Conservation (phyloP, 2,797 vertebrate genomes). For the Eulemur albifrons region DNA sequence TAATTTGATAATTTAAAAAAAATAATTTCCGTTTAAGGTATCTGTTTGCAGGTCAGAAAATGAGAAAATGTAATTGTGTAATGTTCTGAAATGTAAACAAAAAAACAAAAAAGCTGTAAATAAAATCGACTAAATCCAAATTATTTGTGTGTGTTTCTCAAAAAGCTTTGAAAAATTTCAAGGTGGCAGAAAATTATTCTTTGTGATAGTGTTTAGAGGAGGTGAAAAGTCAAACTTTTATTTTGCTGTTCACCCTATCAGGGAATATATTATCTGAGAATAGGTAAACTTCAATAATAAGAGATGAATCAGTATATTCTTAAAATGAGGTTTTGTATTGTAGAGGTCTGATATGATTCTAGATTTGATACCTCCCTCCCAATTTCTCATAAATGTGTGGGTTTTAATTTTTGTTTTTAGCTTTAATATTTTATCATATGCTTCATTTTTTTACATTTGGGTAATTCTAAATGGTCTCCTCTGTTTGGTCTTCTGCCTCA, state of each 20-base stretch:
- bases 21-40: constrained; percentile 87
- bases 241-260: constrained; percentile 47
- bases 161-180: constrained; percentile 87
- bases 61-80: constrained; percentile 90
- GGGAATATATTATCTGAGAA: constrained; percentile 51
- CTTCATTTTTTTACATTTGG: constrained; percentile 33
- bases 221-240: constrained; percentile 33
- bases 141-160: constrained; percentile 92
- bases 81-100: constrained; percentile 90
- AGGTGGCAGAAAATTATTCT: constrained; percentile 79
- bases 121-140: constrained; percentile 93
- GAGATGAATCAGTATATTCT: constrained; percentile 62
- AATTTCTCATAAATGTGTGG: constrained; percentile 32
- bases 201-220: constrained; percentile 78
- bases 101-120: constrained; percentile 89
- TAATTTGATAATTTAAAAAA: constrained; percentile 82
- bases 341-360: not conserved
- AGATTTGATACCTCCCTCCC: not conserved
- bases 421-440: constrained; percentile 29
- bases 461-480: constrained; percentile 49
- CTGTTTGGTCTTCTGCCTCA: constrained; percentile 42
- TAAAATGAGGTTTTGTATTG: constrained; percentile 66
- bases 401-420: constrained; percentile 45
- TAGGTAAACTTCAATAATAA: constrained; percentile 74
- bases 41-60: constrained; percentile 99